phyloP scores from a whole-genome alignment of 2,113 vertebrate species.

The Vidua macroura region DNA sequence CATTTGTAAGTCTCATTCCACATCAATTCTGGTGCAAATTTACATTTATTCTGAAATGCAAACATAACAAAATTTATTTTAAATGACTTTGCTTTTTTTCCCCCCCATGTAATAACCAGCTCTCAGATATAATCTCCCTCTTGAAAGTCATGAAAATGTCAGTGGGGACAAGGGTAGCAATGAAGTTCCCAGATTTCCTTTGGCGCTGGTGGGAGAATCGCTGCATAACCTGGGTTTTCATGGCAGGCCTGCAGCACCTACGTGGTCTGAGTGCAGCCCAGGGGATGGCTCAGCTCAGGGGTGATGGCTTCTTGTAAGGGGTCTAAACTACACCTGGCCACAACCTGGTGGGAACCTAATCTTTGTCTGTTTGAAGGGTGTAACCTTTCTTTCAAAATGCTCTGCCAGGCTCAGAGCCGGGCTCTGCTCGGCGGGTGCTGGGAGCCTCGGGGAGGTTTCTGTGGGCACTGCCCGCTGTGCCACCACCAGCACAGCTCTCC shows the following conservation, averaged over 20 bases:
- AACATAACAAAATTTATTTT: neutral
- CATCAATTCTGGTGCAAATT: neutral
- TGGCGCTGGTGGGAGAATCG: neutral
- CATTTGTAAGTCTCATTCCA: neutral
- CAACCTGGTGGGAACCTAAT: neutral
- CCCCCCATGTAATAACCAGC: neutral
- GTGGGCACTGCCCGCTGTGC: neutral
- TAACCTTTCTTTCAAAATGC: neutral
- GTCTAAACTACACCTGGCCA: neutral
- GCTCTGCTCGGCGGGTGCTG: neutral
- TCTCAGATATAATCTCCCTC: neutral
- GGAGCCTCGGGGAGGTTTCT: neutral
- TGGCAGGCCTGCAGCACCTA: rapidly evolving
- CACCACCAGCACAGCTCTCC: neutral
- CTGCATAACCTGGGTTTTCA: neutral
- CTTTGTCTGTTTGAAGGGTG: neutral
- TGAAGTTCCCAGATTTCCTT: neutral
- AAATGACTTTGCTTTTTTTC: neutral
- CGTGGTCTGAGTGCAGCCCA: rapidly evolving
- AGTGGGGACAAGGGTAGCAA: neutral
- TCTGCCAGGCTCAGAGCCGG: neutral
- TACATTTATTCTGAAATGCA: neutral
- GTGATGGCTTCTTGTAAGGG: neutral
- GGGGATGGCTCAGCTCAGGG: neutral
- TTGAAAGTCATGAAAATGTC: neutral